phyloP scores from a whole-genome alignment of 2,888 invertebrate species.

The Hemicrepidius hirtus region DNA sequence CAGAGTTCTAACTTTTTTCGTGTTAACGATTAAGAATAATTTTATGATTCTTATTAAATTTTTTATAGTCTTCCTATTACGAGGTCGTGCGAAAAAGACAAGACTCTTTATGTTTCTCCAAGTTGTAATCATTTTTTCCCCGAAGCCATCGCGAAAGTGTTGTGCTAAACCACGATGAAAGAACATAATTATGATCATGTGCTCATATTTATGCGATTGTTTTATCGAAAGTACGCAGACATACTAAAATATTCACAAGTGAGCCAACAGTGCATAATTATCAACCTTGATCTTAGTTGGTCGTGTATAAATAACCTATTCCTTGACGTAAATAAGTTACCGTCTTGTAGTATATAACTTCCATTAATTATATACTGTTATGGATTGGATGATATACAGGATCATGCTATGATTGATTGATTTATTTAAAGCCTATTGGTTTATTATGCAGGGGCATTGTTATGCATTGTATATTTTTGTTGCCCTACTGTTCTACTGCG shows the following conservation, averaged over 20 bases:
- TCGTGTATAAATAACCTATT: constrained; percentile 49
- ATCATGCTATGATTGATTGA: constrained; percentile 42
- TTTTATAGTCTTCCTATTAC: not conserved
- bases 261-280: constrained; percentile 51
- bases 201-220: constrained; percentile 13
- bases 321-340: constrained; percentile 52
- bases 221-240: constrained; percentile 34
- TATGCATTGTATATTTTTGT: constrained; percentile 35
- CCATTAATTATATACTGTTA: constrained; percentile 47
- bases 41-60: constrained; percentile 9
- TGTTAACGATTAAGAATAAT: constrained; percentile 4
- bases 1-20: constrained; percentile 5
- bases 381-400: constrained; percentile 46
- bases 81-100: constrained; percentile 11
- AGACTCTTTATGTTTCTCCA: not conserved
- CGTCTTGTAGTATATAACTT: constrained; percentile 47
- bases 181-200: constrained; percentile 11
- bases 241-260: constrained; percentile 46
- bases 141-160: constrained; percentile 21
- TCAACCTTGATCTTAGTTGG: constrained; percentile 51
- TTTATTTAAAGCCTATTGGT: constrained; percentile 47
- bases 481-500: constrained; percentile 42
- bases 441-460: constrained; percentile 46
- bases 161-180: constrained; percentile 7
- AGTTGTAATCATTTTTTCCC: constrained; percentile 2